These are phyloP conservation scores for Nowickia ferox DNA, from an alignment of 2,888 invertebrate species.

Conservation along the genomic window DNA sequence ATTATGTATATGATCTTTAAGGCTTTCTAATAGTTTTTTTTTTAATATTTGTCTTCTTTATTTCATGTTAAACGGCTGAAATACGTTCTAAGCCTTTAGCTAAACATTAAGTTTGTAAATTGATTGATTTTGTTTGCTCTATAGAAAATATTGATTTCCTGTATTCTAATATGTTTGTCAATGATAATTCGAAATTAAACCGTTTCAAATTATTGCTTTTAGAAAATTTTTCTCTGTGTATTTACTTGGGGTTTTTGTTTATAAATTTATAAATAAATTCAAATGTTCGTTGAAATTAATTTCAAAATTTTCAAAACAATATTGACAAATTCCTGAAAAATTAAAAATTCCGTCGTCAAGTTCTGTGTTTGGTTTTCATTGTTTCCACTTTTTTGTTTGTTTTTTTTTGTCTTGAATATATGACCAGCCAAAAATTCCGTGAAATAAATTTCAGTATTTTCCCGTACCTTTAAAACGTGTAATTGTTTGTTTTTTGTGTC, in stretches of 20 bases:
- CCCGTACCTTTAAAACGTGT: not conserved
- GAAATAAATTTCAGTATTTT: slow-evolving; percentile 35
- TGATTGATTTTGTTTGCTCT: too few species aligned
- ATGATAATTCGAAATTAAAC: not conserved
- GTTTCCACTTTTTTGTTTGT: not conserved
- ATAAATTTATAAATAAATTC: not conserved
- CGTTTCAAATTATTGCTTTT: not conserved
- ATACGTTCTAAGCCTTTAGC: too few species aligned
- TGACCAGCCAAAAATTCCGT: slow-evolving; percentile 19
- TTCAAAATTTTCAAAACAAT: slow-evolving; percentile 14
- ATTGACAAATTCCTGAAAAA: slow-evolving; percentile 8
- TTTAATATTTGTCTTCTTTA: too few species aligned
- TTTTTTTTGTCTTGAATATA: slow-evolving; percentile 36
- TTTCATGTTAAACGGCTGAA: too few species aligned
- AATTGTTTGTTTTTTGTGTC: not conserved
- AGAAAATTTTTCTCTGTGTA: not conserved
- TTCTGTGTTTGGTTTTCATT: slow-evolving; percentile 14
- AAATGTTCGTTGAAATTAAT: not conserved
- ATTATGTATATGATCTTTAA: too few species aligned
- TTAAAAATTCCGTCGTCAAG: slow-evolving; percentile 26
- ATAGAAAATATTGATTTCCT: too few species aligned
- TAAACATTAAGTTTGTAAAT: too few species aligned
- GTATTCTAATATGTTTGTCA: not conserved
- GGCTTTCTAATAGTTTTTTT: too few species aligned
- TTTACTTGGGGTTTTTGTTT: not conserved